Evolutionary conservation across 2,113 vertebrate genomes (phyloP).

Genomic region (Calidris pugnax): DNA sequence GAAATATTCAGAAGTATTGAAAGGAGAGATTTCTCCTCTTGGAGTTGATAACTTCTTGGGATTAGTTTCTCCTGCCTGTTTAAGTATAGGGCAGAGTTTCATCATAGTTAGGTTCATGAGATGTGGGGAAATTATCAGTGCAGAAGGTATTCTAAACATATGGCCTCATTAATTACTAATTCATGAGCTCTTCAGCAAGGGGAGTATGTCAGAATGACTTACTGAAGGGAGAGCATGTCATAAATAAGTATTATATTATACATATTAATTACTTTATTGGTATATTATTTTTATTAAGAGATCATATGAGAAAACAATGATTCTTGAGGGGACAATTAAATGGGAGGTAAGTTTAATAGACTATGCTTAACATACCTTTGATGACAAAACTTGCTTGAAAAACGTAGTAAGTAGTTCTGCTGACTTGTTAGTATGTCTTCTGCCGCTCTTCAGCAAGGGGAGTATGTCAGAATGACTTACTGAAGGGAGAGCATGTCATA

Average conservation of each 20-base stretch:
- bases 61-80: not conserved
- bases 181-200: not conserved
- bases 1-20: not conserved
- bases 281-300: conserved; percentile 11
- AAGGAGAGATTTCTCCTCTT: not conserved
- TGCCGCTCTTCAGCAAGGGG: no score
- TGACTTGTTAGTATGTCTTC: not conserved
- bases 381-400: not conserved
- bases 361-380: not conserved
- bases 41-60: not conserved
- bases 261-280: not conserved
- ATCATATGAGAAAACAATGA: not conserved
- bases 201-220: not conserved
- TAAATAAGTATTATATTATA: not conserved
- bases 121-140: not conserved
- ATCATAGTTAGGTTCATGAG: not conserved
- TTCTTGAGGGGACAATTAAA: not conserved
- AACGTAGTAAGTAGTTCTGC: not conserved
- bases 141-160: not conserved
- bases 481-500: no score
- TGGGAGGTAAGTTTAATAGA: not conserved
- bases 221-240: not conserved
- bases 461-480: no score
- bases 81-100: not conserved
- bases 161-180: not conserved